Evolutionary conservation across 2,113 vertebrate genomes (phyloP).

Genomic region (Syngnathoides biaculeatus): DNA sequence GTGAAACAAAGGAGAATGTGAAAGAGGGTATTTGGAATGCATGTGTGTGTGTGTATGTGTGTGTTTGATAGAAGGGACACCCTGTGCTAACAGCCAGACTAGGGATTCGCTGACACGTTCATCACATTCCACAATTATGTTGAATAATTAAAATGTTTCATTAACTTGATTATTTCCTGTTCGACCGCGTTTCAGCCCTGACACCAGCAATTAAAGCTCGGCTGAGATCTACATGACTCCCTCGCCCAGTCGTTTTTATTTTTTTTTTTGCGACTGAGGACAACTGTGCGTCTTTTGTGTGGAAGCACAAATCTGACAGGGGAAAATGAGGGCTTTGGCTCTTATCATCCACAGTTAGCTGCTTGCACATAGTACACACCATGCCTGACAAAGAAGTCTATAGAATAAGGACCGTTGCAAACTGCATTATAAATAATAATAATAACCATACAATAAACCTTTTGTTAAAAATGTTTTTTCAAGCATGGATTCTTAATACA

Average conservation of each 20-base stretch:
- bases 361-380: slow-evolving; percentile 39
- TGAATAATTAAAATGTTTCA: slow-evolving; percentile 71
- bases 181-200: slow-evolving; percentile 52
- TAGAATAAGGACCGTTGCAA: slow-evolving; percentile 37
- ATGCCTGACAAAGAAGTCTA: slow-evolving; percentile 34
- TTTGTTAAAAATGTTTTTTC: too few relatives aligned
- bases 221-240: slow-evolving; percentile 21
- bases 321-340: slow-evolving; percentile 42
- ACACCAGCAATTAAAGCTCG: slow-evolving; percentile 45
- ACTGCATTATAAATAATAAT: slow-evolving; percentile 22
- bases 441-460: too few relatives aligned
- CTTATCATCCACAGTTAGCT: slow-evolving; percentile 47
- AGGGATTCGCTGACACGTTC: slow-evolving; percentile 51
- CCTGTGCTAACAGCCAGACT: slow-evolving; percentile 29
- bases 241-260: slow-evolving; percentile 8
- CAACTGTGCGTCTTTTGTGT: slow-evolving; percentile 31
- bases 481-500: too few relatives aligned
- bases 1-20: slow-evolving; percentile 42
- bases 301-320: slow-evolving; percentile 34
- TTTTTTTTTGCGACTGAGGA: slow-evolving; percentile 16
- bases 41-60: slow-evolving; percentile 6
- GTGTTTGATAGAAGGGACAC: slow-evolving; percentile 7
- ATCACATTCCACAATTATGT: slow-evolving; percentile 57
- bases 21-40: slow-evolving; percentile 3
- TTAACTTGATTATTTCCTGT: slow-evolving; percentile 65